Base-by-base conservation (phyloP, 2,888 invertebrate species). In the Pollenia griseotomentosa region DNA sequence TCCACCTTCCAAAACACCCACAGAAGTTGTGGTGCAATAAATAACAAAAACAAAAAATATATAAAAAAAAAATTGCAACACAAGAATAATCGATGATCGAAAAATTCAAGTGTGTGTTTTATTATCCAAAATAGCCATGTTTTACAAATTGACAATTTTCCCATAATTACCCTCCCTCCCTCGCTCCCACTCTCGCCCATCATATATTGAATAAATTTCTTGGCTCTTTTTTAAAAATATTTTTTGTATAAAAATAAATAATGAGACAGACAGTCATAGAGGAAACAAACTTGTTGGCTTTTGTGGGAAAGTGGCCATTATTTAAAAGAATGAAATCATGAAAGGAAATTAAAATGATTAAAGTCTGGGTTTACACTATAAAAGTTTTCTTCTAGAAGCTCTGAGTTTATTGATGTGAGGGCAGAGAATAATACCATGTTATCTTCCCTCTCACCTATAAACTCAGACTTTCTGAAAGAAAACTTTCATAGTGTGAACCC, bases 71-170 rank as follows among this genome's bases (percentile, higher is more conserved):
- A 63, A 57, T 61, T 33, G 46, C 44, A 61, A 61, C 55, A 66
- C 6, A 79, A 57, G n/a, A 44, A 70, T 73, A 51, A 61, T 40
- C 16, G 6, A 19, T 42, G 6, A 19, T 42, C 19, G 16, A 16
- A 61, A 23, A 73, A 55, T 5, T 66, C 16, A 75, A 65, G 33
- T 71, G 19, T 71, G 33, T 81, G 55, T 66, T 85, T 81, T 73
- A 81, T 68, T 82, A 44, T 14, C 74, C 75, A 63, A 75, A 83
- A 63, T 73, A 51, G 16, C 59, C 73, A 73, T 78, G 85, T 73
- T 85, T 82, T 73, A 63, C 73, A 86, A 86, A 78, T 71, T 73
- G 59, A 53, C 51, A 66, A 78, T 85, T 33, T 33, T 33, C 33
- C 33, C 33, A 6, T 33, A 33, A 33, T 33, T 0, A 33, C 33